Evolutionary conservation across 1,140 invertebrate genomes (phyloP), one percentile per base, ranked within the genome.

Genomic region (Rhagoletis zephyria): DNA sequence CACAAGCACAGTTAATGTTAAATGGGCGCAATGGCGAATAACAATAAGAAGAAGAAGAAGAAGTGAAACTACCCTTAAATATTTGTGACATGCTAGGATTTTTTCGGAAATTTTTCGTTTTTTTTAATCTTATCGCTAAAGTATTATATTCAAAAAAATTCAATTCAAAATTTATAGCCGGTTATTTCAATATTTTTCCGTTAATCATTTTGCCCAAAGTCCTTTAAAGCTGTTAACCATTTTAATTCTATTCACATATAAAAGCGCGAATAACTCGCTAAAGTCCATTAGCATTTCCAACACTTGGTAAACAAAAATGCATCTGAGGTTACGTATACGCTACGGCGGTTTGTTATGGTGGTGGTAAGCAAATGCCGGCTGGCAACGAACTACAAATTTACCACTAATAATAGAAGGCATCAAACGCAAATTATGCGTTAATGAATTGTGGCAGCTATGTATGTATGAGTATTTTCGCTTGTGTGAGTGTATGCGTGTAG

Each of bases 241-340:
- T 74, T 6, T n/a, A 48, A 48, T 42, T 6, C 42, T 4, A 74
- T 16, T 48, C 9, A 40, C 1, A 19, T 1, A 19, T 12, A 40
- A n/a, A 74, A 74, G 16, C 42, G 2, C 64, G 30, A 30, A 10
- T 48, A 4, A 9, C 42, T 45, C 67, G 9, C 42, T 10, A 9
- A 70, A 42, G 40, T 42, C 40, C 67, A 74, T 74, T 74, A 74
- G 67, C 67, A 45, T 74, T 56, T 56, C 10, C 10, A 7, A 56
- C 51, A 56, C 10, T 48, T 48, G 42, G 42, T 74, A 74, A 45
- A 74, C 10, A 48, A 74, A 30, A 74, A 74, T 48, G 42, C 14
- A 74, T 45, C 45, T 74, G 42, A 48, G 67, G 67, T 74, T 74
- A 48, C 42, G 42, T 48, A 45, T 74, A 74, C 67, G 67, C 67